These are phyloP conservation scores for Oncorhynchus masou DNA, from an alignment of 2,113 vertebrate genomes.

Conservation along the genomic window DNA sequence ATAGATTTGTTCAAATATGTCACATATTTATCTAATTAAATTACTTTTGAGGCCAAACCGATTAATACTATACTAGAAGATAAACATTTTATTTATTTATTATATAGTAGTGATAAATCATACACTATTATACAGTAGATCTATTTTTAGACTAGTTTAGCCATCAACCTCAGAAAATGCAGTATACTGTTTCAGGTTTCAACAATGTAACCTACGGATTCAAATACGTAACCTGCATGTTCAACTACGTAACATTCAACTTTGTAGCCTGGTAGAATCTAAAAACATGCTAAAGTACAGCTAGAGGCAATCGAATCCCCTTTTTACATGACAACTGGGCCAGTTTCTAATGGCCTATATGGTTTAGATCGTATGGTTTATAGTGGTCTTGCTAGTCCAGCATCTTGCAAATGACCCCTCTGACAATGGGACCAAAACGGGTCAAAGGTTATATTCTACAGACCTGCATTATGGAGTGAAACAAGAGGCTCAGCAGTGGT, in stretches of 20 bases:
- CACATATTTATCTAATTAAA: neutral
- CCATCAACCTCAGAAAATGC: neutral
- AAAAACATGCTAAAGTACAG: too few species aligned
- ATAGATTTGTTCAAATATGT: slow-evolving; percentile 13
- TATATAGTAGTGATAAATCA: neutral
- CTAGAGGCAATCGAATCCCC: neutral
- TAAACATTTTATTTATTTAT: neutral
- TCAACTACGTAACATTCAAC: too few species aligned
- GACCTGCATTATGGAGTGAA: slow-evolving; percentile 15
- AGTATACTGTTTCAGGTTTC: neutral
- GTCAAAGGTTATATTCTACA: slow-evolving; percentile 34
- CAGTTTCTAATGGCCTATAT: too few species aligned
- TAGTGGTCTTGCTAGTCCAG: neutral
- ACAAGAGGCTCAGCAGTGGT: neutral
- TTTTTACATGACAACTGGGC: neutral
- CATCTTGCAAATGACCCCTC: slow-evolving; percentile 18
- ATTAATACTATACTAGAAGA: neutral
- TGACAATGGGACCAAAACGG: slow-evolving; percentile 69
- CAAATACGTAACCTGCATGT: too few species aligned
- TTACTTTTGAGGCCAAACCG: neutral
- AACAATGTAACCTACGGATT: too few species aligned
- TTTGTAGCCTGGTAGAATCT: too few species aligned
- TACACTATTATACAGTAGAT: neutral
- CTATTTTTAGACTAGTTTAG: neutral
- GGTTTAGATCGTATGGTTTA: neutral